Percentiles rank a stretch among this genome's conserved stretches.
Evolutionary conservation across 2,888 invertebrate genomes (phyloP).

Genomic region (Hypolimnas misippus): DNA sequence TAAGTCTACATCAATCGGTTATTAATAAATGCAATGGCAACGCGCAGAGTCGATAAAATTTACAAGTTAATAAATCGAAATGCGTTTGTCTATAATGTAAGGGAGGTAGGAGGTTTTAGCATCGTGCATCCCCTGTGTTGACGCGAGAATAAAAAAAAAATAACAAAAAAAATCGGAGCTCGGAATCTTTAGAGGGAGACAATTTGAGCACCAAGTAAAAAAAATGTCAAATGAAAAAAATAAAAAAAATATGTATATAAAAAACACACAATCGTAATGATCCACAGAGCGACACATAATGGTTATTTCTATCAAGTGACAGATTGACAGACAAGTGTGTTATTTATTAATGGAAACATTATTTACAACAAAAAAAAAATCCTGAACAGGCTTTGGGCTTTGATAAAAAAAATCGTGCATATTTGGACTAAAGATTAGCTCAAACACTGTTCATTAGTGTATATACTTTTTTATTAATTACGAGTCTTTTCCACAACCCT

Average conservation of each 20-base stretch:
- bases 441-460: conserved; percentile 57
- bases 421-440: conserved; percentile 45
- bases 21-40: conserved; percentile 38
- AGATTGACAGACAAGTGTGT: conserved; percentile 65
- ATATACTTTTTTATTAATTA: conserved; percentile 37
- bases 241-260: conserved; percentile 31
- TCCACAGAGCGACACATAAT: conserved; percentile 62
- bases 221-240: conserved; percentile 45
- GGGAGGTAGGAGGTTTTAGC: conserved; percentile 77
- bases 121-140: conserved; percentile 83
- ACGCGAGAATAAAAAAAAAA: conserved; percentile 70
- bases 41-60: conserved; percentile 32
- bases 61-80: conserved; percentile 39
- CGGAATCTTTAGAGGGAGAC: conserved; percentile 81
- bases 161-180: conserved; percentile 67
- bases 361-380: conserved; percentile 60
- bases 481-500: conserved; percentile 82
- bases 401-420: conserved; percentile 48
- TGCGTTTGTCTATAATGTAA: conserved; percentile 56
- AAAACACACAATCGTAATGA: conserved; percentile 61
- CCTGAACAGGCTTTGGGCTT: conserved; percentile 43
- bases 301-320: conserved; percentile 66
- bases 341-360: conserved; percentile 58
- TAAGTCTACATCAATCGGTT: conserved; percentile 44
- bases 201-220: conserved; percentile 66